Conservation (phyloP, 2,888 invertebrate genomes). For the Eretmocerus hayati region DNA sequence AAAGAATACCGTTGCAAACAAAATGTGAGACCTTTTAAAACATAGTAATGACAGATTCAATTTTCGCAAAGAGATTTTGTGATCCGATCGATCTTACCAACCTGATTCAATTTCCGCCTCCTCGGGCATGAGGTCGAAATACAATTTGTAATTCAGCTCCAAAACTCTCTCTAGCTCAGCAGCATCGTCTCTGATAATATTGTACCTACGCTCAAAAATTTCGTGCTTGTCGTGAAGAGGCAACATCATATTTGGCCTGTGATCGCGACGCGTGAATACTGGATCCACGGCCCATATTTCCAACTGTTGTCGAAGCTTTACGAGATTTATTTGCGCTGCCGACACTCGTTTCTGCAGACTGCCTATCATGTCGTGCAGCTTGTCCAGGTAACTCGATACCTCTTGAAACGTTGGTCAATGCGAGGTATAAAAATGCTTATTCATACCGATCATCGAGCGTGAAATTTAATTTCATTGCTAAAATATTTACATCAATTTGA, state of each 20-base stretch:
- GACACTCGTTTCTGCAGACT: slow-evolving; percentile 64
- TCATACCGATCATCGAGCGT: too few relatives aligned
- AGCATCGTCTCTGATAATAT: slow-evolving; percentile 50
- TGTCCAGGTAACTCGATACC: slow-evolving; percentile 64
- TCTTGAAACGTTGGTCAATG: slow-evolving; percentile 31
- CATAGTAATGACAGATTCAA: too few relatives aligned
- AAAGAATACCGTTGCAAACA: too few relatives aligned
- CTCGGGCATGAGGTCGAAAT: slow-evolving; percentile 55
- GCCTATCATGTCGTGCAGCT: slow-evolving; percentile 61
- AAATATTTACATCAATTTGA: too few relatives aligned
- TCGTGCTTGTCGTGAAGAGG: slow-evolving; percentile 53
- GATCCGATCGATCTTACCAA: too few relatives aligned
- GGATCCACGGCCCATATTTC: slow-evolving; percentile 68
- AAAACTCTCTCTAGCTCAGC: slow-evolving; percentile 55
- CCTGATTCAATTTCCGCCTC: background rate
- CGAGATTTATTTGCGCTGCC: slow-evolving; percentile 62
- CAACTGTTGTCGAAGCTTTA: slow-evolving; percentile 53
- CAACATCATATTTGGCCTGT: slow-evolving; percentile 54
- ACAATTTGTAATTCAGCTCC: slow-evolving; percentile 60
- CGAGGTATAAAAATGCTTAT: too few relatives aligned
- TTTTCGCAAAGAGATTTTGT: too few relatives aligned
- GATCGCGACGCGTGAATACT: slow-evolving; percentile 67
- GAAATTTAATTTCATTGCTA: too few relatives aligned
- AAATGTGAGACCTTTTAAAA: too few relatives aligned
- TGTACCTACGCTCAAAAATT: slow-evolving; percentile 52